Evolutionary conservation across 2,797 vertebrate species (phyloP).

Genomic region (Myripristis jacobus): DNA sequence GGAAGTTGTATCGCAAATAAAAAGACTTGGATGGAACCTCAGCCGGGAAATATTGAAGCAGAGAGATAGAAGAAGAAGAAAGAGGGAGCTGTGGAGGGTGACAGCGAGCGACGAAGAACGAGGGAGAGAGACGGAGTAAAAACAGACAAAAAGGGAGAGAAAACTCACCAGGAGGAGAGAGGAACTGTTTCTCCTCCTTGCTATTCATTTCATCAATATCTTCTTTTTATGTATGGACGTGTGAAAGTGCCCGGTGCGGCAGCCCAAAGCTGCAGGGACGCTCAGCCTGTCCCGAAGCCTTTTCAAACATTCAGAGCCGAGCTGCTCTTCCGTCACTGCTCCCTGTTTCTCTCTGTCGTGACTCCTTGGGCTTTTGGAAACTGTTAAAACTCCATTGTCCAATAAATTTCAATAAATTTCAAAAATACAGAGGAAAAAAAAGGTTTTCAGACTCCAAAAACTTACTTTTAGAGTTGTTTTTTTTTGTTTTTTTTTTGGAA

Average conservation of each 20-base stretch:
- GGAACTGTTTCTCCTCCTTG: constrained; percentile 33
- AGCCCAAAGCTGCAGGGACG: too few relatives aligned
- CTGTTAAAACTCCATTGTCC: constrained; percentile 21
- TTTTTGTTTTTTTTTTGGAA: neutral
- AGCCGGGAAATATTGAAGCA: too few relatives aligned
- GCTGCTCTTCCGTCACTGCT: too few relatives aligned
- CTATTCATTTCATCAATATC: constrained; percentile 63
- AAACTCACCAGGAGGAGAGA: neutral
- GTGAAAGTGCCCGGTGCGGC: too few relatives aligned
- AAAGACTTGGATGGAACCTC: too few relatives aligned
- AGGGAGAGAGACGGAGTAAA: constrained; percentile 30
- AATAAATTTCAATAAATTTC: constrained; percentile 1
- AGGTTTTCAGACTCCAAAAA: too few relatives aligned
- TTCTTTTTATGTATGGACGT: constrained; percentile 15
- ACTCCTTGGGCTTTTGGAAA: constrained; percentile 23
- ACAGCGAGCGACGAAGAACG: constrained; percentile 5
- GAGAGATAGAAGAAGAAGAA: too few relatives aligned
- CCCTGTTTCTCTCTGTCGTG: constrained; percentile 1
- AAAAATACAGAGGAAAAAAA: constrained; percentile 12
- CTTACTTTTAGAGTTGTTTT: neutral
- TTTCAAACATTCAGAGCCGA: too few relatives aligned
- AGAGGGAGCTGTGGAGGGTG: too few relatives aligned
- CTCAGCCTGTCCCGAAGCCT: too few relatives aligned
- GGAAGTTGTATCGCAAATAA: too few relatives aligned
- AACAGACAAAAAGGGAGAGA: constrained; percentile 1